A percentile compares a stretch with the other conserved stretches of the same genome.
Conservation (phyloP, 2,888 invertebrate species). For the Hypolimnas misippus region DNA sequence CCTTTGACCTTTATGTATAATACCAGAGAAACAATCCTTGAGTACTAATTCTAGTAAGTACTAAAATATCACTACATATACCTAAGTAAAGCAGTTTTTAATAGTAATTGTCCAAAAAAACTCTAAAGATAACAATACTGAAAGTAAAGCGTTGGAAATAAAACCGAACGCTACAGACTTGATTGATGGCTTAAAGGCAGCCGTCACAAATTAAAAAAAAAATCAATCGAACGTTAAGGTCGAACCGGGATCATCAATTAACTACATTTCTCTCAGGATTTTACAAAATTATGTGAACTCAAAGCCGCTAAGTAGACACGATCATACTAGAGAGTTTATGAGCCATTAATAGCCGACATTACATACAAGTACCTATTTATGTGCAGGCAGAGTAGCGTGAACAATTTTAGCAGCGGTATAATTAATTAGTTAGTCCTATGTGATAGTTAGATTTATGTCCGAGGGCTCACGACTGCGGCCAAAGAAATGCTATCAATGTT, state of each 20-base stretch:
- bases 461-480: slow-evolving; percentile 38
- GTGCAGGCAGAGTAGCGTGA: slow-evolving; percentile 48
- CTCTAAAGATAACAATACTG: slow-evolving; percentile 19
- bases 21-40: too few species aligned
- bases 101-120: not conserved
- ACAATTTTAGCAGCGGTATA: slow-evolving; percentile 50
- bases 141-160: slow-evolving; percentile 30
- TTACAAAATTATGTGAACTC: slow-evolving; percentile 34
- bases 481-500: slow-evolving; percentile 39
- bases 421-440: slow-evolving; percentile 47
- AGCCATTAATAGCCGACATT: slow-evolving; percentile 48
- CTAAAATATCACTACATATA: too few species aligned
- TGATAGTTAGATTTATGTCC: slow-evolving; percentile 43
- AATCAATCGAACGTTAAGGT: slow-evolving; percentile 37
- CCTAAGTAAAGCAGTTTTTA: not conserved
- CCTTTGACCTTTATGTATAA: too few species aligned
- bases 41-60: too few species aligned
- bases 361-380: slow-evolving; percentile 47
- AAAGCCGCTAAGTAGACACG: slow-evolving; percentile 39
- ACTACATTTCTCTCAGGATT: slow-evolving; percentile 32
- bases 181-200: slow-evolving; percentile 51
- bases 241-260: slow-evolving; percentile 44
- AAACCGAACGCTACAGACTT: slow-evolving; percentile 46
- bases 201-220: slow-evolving; percentile 49
- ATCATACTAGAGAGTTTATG: slow-evolving; percentile 48